Percentiles rank a stretch among this genome's conserved stretches.
Conservation (phyloP, 2,113 vertebrate species). For the Ptilonorhynchus violaceus region DNA sequence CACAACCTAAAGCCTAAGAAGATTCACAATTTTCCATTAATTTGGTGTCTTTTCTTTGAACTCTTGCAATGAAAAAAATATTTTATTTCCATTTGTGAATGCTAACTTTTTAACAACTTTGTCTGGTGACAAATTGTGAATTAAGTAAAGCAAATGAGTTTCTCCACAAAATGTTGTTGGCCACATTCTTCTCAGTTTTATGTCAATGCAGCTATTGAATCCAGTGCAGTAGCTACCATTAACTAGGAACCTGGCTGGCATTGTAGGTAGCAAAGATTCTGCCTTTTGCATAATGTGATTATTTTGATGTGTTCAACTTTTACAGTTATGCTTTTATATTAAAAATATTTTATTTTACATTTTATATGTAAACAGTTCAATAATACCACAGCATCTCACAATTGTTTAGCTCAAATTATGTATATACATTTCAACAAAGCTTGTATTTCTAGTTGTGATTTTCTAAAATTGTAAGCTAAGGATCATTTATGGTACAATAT, state of each 20-base stretch:
- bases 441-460: neutral
- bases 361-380: neutral
- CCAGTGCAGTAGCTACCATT: neutral
- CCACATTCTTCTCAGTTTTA: neutral
- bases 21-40: neutral
- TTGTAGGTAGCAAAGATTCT: neutral
- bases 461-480: neutral
- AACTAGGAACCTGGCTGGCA: neutral
- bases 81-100: neutral
- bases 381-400: neutral
- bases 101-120: neutral
- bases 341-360: neutral
- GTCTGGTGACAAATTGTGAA: neutral
- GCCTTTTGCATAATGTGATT: neutral
- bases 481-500: neutral
- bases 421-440: neutral
- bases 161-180: neutral
- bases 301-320: neutral
- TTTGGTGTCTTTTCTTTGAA: rapidly evolving
- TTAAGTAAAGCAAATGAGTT: neutral
- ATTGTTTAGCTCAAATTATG: neutral
- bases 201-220: neutral
- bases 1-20: neutral
- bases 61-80: neutral
- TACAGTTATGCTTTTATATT: neutral